Evolutionary conservation across 2,113 vertebrate species (phyloP).

Genomic region (Sebastes schlegelii): DNA sequence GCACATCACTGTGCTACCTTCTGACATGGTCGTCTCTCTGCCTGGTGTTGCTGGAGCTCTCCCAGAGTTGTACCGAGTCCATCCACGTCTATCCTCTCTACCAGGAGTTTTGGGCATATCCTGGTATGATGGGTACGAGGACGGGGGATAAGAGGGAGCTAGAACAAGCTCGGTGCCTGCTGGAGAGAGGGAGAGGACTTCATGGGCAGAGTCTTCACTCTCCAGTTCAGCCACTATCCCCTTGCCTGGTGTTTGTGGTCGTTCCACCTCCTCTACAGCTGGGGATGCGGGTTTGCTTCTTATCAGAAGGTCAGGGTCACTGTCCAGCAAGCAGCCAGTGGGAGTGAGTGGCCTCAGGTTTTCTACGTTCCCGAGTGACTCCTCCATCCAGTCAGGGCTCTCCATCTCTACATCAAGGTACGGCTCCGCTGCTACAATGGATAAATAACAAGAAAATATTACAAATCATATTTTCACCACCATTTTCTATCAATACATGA

Average conservation of each 20-base stretch:
- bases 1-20: constrained; percentile 82
- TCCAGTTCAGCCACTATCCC: constrained; percentile 80
- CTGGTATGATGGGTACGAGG: constrained; percentile 82
- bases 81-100: constrained; percentile 78
- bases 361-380: constrained; percentile 71
- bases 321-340: constrained; percentile 80
- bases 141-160: constrained; percentile 34
- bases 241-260: constrained; percentile 87
- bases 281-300: constrained; percentile 79
- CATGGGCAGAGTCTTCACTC: constrained; percentile 70
- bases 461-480: not conserved
- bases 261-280: constrained; percentile 81
- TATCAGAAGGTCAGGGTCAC: constrained; percentile 78
- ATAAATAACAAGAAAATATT: constrained; percentile 33
- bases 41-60: constrained; percentile 88
- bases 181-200: constrained; percentile 67
- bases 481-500: not conserved
- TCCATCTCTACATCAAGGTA: constrained; percentile 76
- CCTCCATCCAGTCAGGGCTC: constrained; percentile 66
- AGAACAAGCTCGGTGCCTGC: constrained; percentile 21
- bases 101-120: constrained; percentile 90
- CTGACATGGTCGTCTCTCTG: constrained; percentile 82
- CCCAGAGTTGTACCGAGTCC: constrained; percentile 82
- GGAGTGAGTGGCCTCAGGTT: constrained; percentile 82
- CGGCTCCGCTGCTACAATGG: constrained; percentile 53